These are phyloP conservation scores for Idaea dimidiata DNA, from an alignment of 2,888 invertebrate genomes.

Conservation along the genomic window DNA sequence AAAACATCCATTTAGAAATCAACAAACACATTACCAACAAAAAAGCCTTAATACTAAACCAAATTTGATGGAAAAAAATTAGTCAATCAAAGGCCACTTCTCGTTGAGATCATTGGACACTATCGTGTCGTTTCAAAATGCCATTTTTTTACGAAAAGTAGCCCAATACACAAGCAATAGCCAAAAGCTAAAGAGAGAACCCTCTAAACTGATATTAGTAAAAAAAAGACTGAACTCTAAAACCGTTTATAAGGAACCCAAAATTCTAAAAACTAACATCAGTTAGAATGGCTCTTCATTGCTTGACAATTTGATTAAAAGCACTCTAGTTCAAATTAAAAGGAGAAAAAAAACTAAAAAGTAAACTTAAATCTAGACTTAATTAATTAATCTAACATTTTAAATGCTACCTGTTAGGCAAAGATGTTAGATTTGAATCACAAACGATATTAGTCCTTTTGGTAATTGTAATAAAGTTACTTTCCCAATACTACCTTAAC, in stretches of 20 bases:
- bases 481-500: not conserved
- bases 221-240: too few species aligned
- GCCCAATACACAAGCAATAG: not conserved
- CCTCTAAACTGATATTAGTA: not conserved
- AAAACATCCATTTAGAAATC: not conserved
- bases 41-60: not conserved
- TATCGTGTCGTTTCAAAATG: not conserved
- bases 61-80: not conserved
- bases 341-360: not conserved
- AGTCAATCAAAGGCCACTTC: not conserved
- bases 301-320: not conserved
- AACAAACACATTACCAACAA: not conserved
- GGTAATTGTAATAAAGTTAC: not conserved
- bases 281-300: not conserved
- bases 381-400: slow-evolving; percentile 1
- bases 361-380: not conserved
- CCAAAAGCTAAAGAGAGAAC: not conserved
- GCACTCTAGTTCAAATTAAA: not conserved
- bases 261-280: not conserved
- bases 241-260: too few species aligned
- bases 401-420: slow-evolving; percentile 21
- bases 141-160: not conserved
- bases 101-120: slow-evolving; percentile 1
- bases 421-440: slow-evolving; percentile 6
- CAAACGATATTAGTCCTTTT: not conserved